Evolutionary conservation across 2,113 vertebrate species (phyloP).

Genomic region (Hydrolagus affinis): DNA sequence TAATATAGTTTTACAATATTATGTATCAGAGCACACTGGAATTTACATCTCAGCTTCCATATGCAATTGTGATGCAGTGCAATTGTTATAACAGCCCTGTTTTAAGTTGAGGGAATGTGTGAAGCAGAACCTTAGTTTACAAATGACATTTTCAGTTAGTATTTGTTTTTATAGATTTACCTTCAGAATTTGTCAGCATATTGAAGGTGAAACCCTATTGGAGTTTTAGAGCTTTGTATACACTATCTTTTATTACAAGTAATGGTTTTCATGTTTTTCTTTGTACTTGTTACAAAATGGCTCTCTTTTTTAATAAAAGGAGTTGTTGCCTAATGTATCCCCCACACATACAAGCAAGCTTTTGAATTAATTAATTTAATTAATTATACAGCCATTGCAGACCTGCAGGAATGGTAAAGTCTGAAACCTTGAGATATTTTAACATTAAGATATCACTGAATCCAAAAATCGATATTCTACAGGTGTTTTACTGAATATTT

Average conservation of each 20-base stretch:
- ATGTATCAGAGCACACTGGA: not conserved
- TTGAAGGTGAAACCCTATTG: conserved; percentile 65
- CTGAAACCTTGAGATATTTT: not conserved
- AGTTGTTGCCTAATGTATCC: not conserved
- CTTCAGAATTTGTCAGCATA: conserved; percentile 60
- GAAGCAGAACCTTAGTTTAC: conserved; percentile 64
- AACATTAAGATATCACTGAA: not conserved
- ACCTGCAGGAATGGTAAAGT: not conserved
- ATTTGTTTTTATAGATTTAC: conserved; percentile 48
- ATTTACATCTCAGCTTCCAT: not conserved
- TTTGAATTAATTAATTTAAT: conserved; percentile 5
- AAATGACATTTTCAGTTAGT: conserved; percentile 48
- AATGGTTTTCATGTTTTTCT: conserved; percentile 53
- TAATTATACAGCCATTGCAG: not conserved
- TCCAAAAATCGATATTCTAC: conserved; percentile 7
- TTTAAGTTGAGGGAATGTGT: conserved; percentile 50
- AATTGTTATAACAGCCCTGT: not conserved
- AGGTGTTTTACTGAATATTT: not conserved
- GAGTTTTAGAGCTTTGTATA: conserved; percentile 47
- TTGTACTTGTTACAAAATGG: conserved; percentile 51
- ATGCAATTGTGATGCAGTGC: conserved; percentile 6
- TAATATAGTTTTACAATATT: not conserved
- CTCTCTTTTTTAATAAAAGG: conserved; percentile 33
- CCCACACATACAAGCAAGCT: not conserved
- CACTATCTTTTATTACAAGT: conserved; percentile 45